Evolutionary conservation across 2,797 vertebrate species (phyloP), one percentile per base, ranked within the genome.

Genomic region (Graptemys geographica): DNA sequence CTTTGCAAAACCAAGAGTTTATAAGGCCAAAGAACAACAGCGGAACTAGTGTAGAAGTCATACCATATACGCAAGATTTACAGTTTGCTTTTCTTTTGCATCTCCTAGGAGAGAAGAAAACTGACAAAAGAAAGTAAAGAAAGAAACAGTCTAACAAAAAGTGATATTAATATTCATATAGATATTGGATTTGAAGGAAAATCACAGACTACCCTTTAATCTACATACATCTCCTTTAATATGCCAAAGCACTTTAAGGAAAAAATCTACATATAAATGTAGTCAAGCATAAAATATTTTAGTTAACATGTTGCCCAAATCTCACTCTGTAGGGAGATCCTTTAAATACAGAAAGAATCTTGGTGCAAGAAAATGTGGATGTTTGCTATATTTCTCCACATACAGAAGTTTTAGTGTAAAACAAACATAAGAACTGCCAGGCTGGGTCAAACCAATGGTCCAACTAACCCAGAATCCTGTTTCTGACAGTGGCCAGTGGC

Each of bases 101-200:
- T 3, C 76, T 92, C 89, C 89, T 95, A 81, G 87, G 85, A 41
- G 69, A 86, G 90, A 94, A 18, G 96, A 57, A 88, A 83, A 91
- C 69, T 95, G 44, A 59, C 16, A 83, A 81, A 25, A 44, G 79
- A 44, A 53, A 80, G 52, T 33, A 79, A 47, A 90, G 55, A n/a
- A 18, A 79, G 52, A 87, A 92, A 89, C 83, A 56, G 56, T 2
- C 10, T 81, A 76, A 83, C 19, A 31, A 51, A 1, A 0, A 59
- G 12, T 57, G 74, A 90, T 41, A 51, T 25, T 78, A 74, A 56
- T 10, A 56, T n/a, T 69, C 44, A 23, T 21, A 86, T 74, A 74
- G 37, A 37, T 74, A 74, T 25, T 2, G 4, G 69, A 41, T 44
- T 3, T 41, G 23, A 74, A 41, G 69, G 69, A 74, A 74, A 74